phyloP scores from a whole-genome alignment of 2,113 vertebrate genomes.

The Oryzias melastigma region DNA sequence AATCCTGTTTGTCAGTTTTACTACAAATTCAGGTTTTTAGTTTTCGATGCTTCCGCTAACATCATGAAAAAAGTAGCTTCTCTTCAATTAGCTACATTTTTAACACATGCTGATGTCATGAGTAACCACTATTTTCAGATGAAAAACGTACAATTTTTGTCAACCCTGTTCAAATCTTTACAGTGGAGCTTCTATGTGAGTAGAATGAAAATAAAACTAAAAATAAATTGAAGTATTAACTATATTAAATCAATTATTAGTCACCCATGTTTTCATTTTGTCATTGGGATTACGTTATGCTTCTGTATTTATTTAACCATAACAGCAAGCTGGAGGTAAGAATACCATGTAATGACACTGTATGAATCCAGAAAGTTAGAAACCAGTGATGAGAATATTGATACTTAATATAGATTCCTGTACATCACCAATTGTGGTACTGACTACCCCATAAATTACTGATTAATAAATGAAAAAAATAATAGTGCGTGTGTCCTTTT shows the following conservation, averaged over 20 bases:
- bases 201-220: conserved; percentile 24
- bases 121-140: too few relatives aligned
- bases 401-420: too few relatives aligned
- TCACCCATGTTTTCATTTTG: conserved; percentile 60
- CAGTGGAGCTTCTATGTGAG: conserved; percentile 12
- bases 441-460: too few relatives aligned
- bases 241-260: conserved; percentile 41
- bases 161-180: not conserved
- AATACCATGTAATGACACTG: conserved; percentile 49
- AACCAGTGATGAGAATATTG: not conserved
- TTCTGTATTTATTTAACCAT: conserved; percentile 32
- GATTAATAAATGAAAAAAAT: too few relatives aligned
- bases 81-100: too few relatives aligned
- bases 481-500: too few relatives aligned
- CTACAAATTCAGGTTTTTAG: not conserved
- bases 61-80: not conserved
- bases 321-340: conserved; percentile 19
- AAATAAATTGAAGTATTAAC: conserved; percentile 8
- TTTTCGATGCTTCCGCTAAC: not conserved
- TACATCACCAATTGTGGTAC: too few relatives aligned
- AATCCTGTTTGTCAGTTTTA: not conserved
- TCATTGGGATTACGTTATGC: conserved; percentile 43
- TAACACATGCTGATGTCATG: too few relatives aligned
- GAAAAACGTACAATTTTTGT: too few relatives aligned
- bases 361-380: conserved; percentile 32